Conservation (phyloP, 2,888 invertebrate genomes). For the Agapetus fuscipes region DNA sequence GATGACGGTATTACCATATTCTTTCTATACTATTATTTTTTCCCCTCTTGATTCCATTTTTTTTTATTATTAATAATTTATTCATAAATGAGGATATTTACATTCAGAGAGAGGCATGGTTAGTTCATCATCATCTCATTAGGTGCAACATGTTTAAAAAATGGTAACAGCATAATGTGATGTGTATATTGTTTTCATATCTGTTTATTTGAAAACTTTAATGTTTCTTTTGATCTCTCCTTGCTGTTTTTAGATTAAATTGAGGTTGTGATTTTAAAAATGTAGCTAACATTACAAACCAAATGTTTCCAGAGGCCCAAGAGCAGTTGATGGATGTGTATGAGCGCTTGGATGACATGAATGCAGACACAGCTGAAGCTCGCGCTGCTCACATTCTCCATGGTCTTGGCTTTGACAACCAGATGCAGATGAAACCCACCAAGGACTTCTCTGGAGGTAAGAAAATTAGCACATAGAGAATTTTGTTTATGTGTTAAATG, state of each 20-base stretch:
- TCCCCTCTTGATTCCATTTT: slow-evolving; percentile 1
- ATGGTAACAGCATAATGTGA: too few relatives aligned
- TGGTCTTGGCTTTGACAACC: slow-evolving; percentile 88
- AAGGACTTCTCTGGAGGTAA: slow-evolving; percentile 76
- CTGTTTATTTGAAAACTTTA: too few relatives aligned
- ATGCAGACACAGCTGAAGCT: slow-evolving; percentile 90
- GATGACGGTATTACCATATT: slow-evolving; percentile 84
- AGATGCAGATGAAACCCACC: slow-evolving; percentile 79
- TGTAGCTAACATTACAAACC: too few relatives aligned
- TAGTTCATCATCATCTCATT: too few relatives aligned
- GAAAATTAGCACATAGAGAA: too few relatives aligned
- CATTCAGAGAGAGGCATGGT: too few relatives aligned
- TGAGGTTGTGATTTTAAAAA: slow-evolving; percentile 2
- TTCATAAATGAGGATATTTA: too few relatives aligned
- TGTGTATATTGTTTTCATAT: too few relatives aligned
- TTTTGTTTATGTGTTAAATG: too few relatives aligned
- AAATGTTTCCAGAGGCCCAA: slow-evolving; percentile 78
- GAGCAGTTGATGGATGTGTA: slow-evolving; percentile 97
- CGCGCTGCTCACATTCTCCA: slow-evolving; percentile 91
- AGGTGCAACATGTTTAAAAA: too few relatives aligned
- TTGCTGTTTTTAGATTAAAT: slow-evolving; percentile 1
- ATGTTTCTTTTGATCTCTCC: slow-evolving; percentile 5
- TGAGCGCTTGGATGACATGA: slow-evolving; percentile 93
- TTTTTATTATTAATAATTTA: too few relatives aligned
- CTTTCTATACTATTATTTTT: slow-evolving; percentile 4